Conservation (phyloP, 2,797 vertebrate species). For the Sebastes melanostomus region DNA sequence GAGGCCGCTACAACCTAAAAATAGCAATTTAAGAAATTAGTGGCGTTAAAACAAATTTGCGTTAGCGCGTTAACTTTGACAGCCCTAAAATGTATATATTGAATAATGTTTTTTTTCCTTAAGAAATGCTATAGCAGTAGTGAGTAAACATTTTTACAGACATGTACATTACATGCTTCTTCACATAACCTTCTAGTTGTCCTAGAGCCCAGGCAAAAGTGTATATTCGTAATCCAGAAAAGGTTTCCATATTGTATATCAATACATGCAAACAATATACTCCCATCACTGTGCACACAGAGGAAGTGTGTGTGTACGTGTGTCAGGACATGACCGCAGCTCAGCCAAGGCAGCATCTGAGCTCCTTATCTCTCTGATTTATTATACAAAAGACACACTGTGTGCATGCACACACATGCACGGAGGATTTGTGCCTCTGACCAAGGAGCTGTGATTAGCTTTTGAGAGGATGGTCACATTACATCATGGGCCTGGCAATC, state of each 20-base stretch:
- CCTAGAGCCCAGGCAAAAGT: neutral
- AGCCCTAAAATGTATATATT: no score
- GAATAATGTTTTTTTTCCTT: no score
- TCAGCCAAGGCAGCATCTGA: conserved; percentile 38
- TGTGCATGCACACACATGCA: neutral
- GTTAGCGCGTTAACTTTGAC: no score
- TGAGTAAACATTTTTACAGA: no score
- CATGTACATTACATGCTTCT: neutral
- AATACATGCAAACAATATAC: neutral
- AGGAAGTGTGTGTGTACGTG: neutral
- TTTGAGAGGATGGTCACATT: neutral
- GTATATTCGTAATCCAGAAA: neutral
- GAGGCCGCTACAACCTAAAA: no score
- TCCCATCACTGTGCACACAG: neutral
- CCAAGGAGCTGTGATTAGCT: neutral
- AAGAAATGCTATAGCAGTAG: no score
- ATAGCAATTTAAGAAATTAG: no score
- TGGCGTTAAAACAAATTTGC: no score
- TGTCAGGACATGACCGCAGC: conserved; percentile 16
- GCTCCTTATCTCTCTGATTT: conserved; percentile 37
- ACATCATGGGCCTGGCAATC: neutral
- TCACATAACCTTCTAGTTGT: neutral
- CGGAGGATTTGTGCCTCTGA: neutral
- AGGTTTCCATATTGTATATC: no score
- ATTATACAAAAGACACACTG: neutral